Conservation (phyloP, 2,888 invertebrate genomes). For the Steinernema carpocapsae region DNA sequence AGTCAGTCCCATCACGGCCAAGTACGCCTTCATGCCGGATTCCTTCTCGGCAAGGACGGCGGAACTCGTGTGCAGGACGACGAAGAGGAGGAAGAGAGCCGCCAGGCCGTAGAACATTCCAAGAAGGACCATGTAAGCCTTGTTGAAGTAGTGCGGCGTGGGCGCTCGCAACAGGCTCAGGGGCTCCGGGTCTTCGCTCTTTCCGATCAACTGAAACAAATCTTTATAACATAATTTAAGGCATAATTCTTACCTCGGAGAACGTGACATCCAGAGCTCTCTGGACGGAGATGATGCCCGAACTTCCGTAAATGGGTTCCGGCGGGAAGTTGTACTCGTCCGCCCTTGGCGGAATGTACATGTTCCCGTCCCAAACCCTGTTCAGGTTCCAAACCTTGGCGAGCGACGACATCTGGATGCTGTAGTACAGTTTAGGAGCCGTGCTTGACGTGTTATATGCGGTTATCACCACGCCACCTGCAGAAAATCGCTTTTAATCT, state of each 20-base stretch:
- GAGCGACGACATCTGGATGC: conserved; percentile 11
- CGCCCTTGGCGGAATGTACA: conserved; percentile 6
- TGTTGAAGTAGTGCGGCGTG: background rate
- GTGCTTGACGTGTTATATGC: background rate
- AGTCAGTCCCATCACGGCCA: conserved; percentile 65
- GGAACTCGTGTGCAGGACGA: conserved; percentile 58
- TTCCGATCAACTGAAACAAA: too few relatives aligned
- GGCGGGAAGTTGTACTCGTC: background rate
- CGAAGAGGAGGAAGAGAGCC: conserved; percentile 53
- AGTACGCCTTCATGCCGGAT: conserved; percentile 57
- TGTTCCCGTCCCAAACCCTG: background rate
- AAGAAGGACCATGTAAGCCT: conserved; percentile 15
- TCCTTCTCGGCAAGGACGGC: conserved; percentile 64
- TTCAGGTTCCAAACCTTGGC: conserved; percentile 1
- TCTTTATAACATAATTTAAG: background rate
- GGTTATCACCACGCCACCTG: conserved; percentile 5
- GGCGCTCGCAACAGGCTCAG: conserved; percentile 7
- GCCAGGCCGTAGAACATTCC: conserved; percentile 53
- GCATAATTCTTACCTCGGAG: background rate
- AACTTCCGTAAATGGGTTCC: background rate
- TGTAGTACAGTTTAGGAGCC: background rate
- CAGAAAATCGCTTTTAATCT: background rate
- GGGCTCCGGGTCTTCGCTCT: background rate
- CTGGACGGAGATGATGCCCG: conserved; percentile 12
- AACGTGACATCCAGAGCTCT: background rate